Conservation (phyloP, 2,888 invertebrate species). For the Ichneumoninae sp. region DNA sequence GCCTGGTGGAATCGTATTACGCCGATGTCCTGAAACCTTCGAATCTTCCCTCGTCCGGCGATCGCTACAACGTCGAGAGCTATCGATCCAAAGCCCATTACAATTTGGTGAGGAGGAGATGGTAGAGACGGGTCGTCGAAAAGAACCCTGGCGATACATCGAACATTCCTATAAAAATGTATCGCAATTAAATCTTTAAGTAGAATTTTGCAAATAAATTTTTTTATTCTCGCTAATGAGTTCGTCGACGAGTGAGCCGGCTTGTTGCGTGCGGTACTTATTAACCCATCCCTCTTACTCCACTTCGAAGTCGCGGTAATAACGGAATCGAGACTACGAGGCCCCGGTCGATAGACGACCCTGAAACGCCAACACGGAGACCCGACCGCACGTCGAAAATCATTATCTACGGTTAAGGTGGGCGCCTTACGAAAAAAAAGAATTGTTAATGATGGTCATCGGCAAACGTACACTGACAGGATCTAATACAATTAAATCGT, state of each 20-base stretch:
- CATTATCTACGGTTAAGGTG: neutral
- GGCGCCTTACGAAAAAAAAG: neutral
- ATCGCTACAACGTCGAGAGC: constrained; percentile 35
- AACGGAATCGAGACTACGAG: neutral
- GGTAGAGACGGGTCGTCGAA: constrained; percentile 46
- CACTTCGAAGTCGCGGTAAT: neutral
- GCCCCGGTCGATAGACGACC: neutral
- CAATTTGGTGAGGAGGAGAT: constrained; percentile 60
- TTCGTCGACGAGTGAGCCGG: constrained; percentile 1
- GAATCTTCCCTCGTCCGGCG: neutral
- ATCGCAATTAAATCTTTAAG: neutral
- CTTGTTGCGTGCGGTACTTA: constrained; percentile 20
- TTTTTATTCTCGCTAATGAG: constrained; percentile 28
- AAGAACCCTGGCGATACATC: neutral
- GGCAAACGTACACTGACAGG: too few species aligned
- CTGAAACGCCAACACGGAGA: neutral
- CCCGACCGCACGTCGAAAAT: neutral
- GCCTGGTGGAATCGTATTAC: constrained; percentile 78
- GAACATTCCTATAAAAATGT: constrained; percentile 5
- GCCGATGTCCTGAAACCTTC: constrained; percentile 69
- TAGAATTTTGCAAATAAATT: constrained; percentile 33
- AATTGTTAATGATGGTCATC: neutral
- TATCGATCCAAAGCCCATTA: constrained; percentile 56
- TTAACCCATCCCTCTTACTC: constrained; percentile 31
- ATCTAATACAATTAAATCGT: too few species aligned